These are phyloP conservation scores for Discoglossus pictus DNA, from an alignment of 2,797 vertebrate genomes.

Conservation along the genomic window DNA sequence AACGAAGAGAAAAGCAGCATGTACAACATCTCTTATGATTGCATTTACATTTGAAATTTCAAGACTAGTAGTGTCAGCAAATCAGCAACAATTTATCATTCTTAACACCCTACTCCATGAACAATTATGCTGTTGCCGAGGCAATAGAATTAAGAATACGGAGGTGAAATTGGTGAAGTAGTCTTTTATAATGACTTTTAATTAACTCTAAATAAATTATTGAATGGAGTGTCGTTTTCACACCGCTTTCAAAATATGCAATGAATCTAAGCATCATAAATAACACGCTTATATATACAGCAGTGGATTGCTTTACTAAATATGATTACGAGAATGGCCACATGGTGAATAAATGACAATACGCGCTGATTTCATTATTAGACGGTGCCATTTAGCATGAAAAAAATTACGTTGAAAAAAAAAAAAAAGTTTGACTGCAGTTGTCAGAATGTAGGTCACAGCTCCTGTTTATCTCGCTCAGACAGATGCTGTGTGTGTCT, in stretches of 20 bases:
- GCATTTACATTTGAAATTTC: slow-evolving; percentile 23
- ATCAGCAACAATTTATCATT: slow-evolving; percentile 27
- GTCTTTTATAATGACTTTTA: slow-evolving; percentile 44
- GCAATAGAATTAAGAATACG: slow-evolving; percentile 16
- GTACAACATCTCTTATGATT: slow-evolving; percentile 15
- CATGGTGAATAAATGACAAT: slow-evolving; percentile 17
- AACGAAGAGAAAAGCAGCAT: not conserved
- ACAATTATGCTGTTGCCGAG: slow-evolving; percentile 33
- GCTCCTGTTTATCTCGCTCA: slow-evolving; percentile 22
- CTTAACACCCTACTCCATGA: not conserved
- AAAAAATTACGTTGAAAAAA: slow-evolving; percentile 13
- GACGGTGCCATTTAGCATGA: slow-evolving; percentile 3
- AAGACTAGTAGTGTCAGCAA: slow-evolving; percentile 29
- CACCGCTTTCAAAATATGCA: slow-evolving; percentile 16
- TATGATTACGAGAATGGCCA: slow-evolving; percentile 4
- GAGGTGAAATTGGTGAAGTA: slow-evolving; percentile 14
- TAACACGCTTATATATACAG: slow-evolving; percentile 6
- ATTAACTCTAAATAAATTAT: slow-evolving; percentile 48
- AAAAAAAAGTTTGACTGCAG: not conserved
- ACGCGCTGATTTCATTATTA: slow-evolving; percentile 11
- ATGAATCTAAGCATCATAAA: not conserved
- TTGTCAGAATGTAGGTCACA: slow-evolving; percentile 18
- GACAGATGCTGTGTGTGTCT: slow-evolving; percentile 9
- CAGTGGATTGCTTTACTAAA: not conserved
- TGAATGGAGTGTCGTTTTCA: slow-evolving; percentile 34